These are phyloP conservation scores for Diabrotica undecimpunctata DNA, from an alignment of 1,140 invertebrate species.

Conservation along the genomic window DNA sequence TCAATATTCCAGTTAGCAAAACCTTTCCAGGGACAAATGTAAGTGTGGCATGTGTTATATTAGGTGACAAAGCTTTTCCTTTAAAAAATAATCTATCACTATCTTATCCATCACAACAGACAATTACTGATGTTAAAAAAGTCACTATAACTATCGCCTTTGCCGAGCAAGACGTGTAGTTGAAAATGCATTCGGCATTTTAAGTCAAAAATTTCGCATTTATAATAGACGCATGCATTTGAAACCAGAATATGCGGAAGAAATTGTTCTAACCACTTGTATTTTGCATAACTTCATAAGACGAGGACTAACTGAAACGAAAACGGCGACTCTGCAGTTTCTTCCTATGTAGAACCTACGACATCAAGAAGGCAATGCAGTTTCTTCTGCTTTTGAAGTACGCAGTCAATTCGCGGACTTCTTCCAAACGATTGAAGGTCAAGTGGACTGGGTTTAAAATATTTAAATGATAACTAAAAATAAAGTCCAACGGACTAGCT, in stretches of 20 bases:
- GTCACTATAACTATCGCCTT: too few relatives aligned
- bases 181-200: too few relatives aligned
- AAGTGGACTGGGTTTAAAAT: not conserved
- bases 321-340: not conserved
- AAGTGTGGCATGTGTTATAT: conserved; percentile 18
- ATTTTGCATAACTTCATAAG: conserved; percentile 21
- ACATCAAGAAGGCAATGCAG: conserved; percentile 18
- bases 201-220: too few relatives aligned
- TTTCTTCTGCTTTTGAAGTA: too few relatives aligned
- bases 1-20: too few relatives aligned
- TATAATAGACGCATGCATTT: too few relatives aligned
- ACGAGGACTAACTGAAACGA: conserved; percentile 5
- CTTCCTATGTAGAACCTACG: conserved; percentile 7
- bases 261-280: conserved; percentile 21
- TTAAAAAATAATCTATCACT: conserved; percentile 20
- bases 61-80: conserved; percentile 20
- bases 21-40: conserved; percentile 17
- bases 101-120: too few relatives aligned
- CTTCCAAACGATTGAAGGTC: not conserved
- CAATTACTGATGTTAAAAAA: too few relatives aligned
- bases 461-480: too few relatives aligned
- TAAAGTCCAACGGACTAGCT: too few relatives aligned
- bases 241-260: conserved; percentile 18
- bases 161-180: too few relatives aligned
- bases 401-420: conserved; percentile 12